These are phyloP conservation scores for Talpa occidentalis DNA, from an alignment of 2,113 vertebrate genomes.

Conservation along the genomic window DNA sequence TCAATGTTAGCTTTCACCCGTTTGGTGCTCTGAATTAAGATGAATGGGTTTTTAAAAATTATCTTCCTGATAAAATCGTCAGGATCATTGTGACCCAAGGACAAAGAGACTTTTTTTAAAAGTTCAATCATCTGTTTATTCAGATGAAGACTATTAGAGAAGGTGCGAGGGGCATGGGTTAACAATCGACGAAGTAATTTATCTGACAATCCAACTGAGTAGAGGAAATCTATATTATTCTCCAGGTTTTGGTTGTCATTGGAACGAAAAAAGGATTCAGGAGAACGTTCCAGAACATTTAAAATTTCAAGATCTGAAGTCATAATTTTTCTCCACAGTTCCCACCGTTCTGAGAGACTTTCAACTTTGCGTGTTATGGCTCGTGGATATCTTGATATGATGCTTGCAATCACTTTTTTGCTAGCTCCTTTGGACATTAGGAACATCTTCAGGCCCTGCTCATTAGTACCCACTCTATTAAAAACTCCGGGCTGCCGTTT, in stretches of 20 bases:
- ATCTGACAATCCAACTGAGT: constrained; percentile 84
- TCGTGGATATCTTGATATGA: constrained; percentile 89
- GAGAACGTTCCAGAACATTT: constrained; percentile 86
- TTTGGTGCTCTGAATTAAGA: constrained; percentile 89
- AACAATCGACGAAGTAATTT: constrained; percentile 87
- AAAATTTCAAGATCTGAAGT: constrained; percentile 86
- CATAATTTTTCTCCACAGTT: constrained; percentile 89
- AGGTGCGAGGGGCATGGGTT: constrained; percentile 86
- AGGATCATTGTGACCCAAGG: constrained; percentile 82
- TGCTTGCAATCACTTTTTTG: constrained; percentile 83
- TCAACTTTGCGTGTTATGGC: constrained; percentile 85
- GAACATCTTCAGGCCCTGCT: constrained; percentile 85
- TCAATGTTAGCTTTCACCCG: constrained; percentile 86
- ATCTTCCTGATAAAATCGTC: constrained; percentile 84
- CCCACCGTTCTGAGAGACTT: constrained; percentile 87
- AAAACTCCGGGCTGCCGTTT: constrained; percentile 86
- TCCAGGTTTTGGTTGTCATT: constrained; percentile 87
- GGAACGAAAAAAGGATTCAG: constrained; percentile 90
- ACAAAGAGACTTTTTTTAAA: constrained; percentile 81
- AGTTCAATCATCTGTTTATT: constrained; percentile 87
- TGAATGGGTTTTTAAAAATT: constrained; percentile 88
- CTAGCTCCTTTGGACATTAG: constrained; percentile 87
- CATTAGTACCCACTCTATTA: constrained; percentile 84
- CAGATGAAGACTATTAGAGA: constrained; percentile 89
- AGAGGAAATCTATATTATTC: constrained; percentile 88